phyloP scores from a whole-genome alignment of 2,888 invertebrate species.

The Ornithoptera alexandrae region DNA sequence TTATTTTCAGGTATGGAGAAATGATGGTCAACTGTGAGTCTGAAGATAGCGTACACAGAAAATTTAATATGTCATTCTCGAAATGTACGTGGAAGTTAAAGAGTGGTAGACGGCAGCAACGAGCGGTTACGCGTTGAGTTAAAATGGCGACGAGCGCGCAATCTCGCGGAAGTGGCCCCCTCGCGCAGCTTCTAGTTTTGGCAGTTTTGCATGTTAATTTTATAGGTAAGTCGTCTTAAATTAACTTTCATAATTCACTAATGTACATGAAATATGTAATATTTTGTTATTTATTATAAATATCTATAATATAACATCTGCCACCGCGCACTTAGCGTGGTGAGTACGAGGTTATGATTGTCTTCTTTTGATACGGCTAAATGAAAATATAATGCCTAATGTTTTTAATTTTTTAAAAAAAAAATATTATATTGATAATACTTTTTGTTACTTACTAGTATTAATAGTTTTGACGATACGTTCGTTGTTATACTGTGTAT shows the following conservation, averaged over 20 bases:
- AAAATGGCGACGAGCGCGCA: slow-evolving; percentile 65
- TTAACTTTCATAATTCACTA: neutral
- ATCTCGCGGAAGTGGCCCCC: slow-evolving; percentile 61
- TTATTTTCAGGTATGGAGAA: slow-evolving; percentile 27
- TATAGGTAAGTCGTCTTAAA: slow-evolving; percentile 57
- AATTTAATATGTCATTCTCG: slow-evolving; percentile 48
- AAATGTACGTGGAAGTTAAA: slow-evolving; percentile 44
- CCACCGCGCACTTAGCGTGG: too few relatives aligned
- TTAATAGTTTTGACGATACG: too few relatives aligned
- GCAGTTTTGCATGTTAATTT: slow-evolving; percentile 73
- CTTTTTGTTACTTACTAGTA: too few relatives aligned
- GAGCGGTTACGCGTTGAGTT: slow-evolving; percentile 59
- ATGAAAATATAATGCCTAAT: too few relatives aligned
- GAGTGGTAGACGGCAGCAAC: slow-evolving; percentile 62
- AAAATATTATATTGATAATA: too few relatives aligned
- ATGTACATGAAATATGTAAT: neutral
- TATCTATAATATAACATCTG: too few relatives aligned
- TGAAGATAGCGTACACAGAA: slow-evolving; percentile 14
- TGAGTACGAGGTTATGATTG: too few relatives aligned
- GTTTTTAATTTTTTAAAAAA: too few relatives aligned
- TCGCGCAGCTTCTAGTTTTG: slow-evolving; percentile 67
- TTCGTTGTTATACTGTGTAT: too few relatives aligned
- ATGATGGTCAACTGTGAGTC: slow-evolving; percentile 21
- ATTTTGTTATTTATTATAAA: too few relatives aligned
- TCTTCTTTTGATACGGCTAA: too few relatives aligned